Percentiles rank a stretch among this genome's conserved stretches.
These are phyloP conservation scores for Eilema sororculum DNA, from an alignment of 2,888 invertebrate genomes.

Conservation along the genomic window DNA sequence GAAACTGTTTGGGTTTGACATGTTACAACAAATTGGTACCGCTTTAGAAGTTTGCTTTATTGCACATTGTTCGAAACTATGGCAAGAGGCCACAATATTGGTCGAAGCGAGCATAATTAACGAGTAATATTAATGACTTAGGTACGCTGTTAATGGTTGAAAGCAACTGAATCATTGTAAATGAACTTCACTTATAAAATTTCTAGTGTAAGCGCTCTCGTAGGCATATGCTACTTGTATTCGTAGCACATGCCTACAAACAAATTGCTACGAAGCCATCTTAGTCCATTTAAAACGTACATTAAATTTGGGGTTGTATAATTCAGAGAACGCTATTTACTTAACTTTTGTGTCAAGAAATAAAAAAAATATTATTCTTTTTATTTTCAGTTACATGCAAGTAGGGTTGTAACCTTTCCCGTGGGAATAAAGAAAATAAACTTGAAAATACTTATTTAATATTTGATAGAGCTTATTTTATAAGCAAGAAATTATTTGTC, in stretches of 20 bases:
- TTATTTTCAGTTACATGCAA: too few species aligned
- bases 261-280: too few species aligned
- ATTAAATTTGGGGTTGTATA: too few species aligned
- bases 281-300: too few species aligned
- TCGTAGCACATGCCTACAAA: neutral
- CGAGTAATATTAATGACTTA: slow-evolving; percentile 37
- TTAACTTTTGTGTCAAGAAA: too few species aligned
- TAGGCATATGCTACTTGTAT: neutral
- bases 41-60: slow-evolving; percentile 37
- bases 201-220: neutral
- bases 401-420: too few species aligned
- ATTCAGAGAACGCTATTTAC: too few species aligned
- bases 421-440: too few species aligned
- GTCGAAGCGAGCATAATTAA: slow-evolving; percentile 31
- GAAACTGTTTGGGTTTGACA: slow-evolving; percentile 48
- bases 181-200: neutral
- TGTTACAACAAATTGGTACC: slow-evolving; percentile 43
- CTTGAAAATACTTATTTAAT: too few species aligned
- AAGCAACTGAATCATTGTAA: neutral
- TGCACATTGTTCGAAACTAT: slow-evolving; percentile 48
- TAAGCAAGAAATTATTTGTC: neutral
- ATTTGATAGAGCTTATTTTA: too few species aligned
- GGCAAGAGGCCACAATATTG: slow-evolving; percentile 23
- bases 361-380: too few species aligned
- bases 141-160: neutral